Evolutionary conservation across 2,888 invertebrate genomes (phyloP).

Genomic region (Parnassius glacialis): DNA sequence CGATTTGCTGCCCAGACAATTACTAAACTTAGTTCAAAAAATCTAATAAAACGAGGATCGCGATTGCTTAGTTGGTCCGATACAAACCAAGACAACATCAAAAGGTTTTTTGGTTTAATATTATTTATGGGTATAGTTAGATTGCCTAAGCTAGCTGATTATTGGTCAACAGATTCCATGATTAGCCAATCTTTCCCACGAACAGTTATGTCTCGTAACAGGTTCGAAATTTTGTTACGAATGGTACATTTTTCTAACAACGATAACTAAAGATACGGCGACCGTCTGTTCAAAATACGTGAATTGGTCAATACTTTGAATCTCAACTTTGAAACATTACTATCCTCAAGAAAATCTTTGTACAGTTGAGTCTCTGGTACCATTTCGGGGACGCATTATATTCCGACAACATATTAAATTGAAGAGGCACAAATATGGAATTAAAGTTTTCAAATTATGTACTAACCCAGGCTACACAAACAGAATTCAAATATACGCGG

Average conservation of each 20-base stretch:
- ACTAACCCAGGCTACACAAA: constrained; percentile 17
- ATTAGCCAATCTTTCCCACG: not conserved
- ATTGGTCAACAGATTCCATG: not conserved
- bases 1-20: no score
- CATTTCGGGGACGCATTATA: constrained; percentile 32
- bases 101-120: no score
- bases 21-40: no score
- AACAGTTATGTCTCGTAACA: not conserved
- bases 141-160: not conserved
- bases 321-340: not conserved
- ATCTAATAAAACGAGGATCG: no score
- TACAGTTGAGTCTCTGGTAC: constrained; percentile 29
- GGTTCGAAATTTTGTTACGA: constrained; percentile 22
- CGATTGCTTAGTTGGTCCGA: no score
- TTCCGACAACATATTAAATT: constrained; percentile 30
- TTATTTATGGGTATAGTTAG: no score
- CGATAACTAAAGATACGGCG: not conserved
- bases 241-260: constrained; percentile 28
- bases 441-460: constrained; percentile 33
- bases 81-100: no score
- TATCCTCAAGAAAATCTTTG: constrained; percentile 7
- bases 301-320: not conserved
- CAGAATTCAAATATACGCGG: not conserved
- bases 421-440: constrained; percentile 34
- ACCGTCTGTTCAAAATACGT: not conserved